Conservation (phyloP, 2,888 invertebrate species). For the Bimastos eiseni region DNA sequence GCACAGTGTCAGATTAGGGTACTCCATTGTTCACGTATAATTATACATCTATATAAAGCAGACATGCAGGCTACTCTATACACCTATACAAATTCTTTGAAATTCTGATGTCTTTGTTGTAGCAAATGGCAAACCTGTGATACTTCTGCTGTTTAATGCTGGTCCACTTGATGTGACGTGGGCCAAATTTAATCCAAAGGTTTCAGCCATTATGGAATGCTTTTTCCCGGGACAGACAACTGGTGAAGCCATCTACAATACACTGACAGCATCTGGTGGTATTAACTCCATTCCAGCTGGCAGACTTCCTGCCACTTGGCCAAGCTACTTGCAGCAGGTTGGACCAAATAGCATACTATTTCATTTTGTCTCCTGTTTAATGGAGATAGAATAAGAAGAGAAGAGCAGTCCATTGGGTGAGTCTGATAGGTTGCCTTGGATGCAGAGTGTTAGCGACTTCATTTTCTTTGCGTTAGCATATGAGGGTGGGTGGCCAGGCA, state of each 20-base stretch:
- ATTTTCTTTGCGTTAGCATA: too few species aligned
- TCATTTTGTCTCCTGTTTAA: too few species aligned
- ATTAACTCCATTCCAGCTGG: constrained; percentile 43
- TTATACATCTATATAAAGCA: too few species aligned
- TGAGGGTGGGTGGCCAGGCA: too few species aligned
- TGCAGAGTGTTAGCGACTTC: too few species aligned
- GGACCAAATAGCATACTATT: too few species aligned
- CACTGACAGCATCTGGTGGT: constrained; percentile 37
- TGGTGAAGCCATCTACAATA: constrained; percentile 42
- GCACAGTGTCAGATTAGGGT: too few species aligned
- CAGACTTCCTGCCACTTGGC: constrained; percentile 45
- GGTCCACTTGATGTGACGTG: constrained; percentile 53
- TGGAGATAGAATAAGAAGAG: too few species aligned
- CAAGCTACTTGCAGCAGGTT: constrained; percentile 43
- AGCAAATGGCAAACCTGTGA: constrained; percentile 36
- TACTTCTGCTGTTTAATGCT: constrained; percentile 44
- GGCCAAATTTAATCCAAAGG: constrained; percentile 47
- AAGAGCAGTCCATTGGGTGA: too few species aligned
- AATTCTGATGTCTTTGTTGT: background rate
- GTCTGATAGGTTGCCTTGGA: too few species aligned
- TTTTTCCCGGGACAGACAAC: constrained; percentile 47
- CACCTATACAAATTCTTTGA: background rate
- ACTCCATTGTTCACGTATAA: too few species aligned
- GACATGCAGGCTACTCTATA: too few species aligned
- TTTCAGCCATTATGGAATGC: constrained; percentile 44